A percentile compares a stretch with the other conserved stretches of the same genome.
Evolutionary conservation across 2,113 vertebrate species (phyloP).

Genomic region (Lipophrys pholis): DNA sequence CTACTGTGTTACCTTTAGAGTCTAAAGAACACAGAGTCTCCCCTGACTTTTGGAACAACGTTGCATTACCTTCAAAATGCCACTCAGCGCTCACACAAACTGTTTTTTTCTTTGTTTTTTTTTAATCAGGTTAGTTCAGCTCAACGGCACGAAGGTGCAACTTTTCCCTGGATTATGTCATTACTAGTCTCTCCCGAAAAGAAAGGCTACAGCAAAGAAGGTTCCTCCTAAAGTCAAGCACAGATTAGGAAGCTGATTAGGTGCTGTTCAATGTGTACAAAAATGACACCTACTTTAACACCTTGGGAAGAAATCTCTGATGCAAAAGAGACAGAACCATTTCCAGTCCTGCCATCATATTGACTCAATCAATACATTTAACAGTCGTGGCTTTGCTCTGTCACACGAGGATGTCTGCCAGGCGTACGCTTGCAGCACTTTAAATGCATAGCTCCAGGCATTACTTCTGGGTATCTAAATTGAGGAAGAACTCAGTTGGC

Average conservation of each 20-base stretch:
- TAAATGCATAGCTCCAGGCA: conserved; percentile 26
- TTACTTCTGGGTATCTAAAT: conserved; percentile 24
- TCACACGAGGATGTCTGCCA: conserved; percentile 36
- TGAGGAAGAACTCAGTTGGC: conserved; percentile 27
- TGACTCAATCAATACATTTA: conserved; percentile 21
- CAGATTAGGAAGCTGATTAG: background rate
- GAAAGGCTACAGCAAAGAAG: background rate
- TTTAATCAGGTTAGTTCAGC: background rate
- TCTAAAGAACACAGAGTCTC: background rate
- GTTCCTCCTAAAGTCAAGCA: background rate
- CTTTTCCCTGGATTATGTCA: background rate
- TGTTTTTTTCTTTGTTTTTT: background rate
- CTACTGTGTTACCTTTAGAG: conserved; percentile 8
- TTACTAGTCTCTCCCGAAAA: background rate
- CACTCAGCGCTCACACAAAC: background rate
- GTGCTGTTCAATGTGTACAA: background rate
- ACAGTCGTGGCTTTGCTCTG: conserved; percentile 9
- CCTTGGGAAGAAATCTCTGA: background rate
- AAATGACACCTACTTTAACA: background rate
- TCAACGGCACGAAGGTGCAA: background rate
- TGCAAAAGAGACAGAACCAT: conserved; percentile 3
- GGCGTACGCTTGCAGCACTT: conserved; percentile 14
- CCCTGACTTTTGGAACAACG: conserved; percentile 7
- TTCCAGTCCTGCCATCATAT: background rate
- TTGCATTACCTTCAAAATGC: background rate